Percentiles rank a stretch among this genome's conserved stretches.
These are phyloP conservation scores for Phaethornis superciliosus DNA, from an alignment of 2,113 vertebrate species.

Conservation along the genomic window DNA sequence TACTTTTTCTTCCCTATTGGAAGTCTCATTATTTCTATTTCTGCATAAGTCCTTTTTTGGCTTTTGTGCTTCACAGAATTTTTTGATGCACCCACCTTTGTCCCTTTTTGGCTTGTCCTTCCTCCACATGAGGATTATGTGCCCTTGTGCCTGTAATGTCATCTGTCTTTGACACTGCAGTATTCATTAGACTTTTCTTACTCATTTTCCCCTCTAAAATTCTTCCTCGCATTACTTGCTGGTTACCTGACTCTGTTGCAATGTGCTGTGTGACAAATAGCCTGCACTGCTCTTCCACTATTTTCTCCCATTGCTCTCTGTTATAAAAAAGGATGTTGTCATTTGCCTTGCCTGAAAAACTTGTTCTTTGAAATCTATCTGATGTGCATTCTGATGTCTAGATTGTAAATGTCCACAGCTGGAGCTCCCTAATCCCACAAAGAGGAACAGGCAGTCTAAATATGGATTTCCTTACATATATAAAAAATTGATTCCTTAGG, in stretches of 20 bases:
- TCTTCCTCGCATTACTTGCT: not conserved
- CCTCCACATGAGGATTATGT: not conserved
- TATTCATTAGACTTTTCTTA: not conserved
- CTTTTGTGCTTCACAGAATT: not conserved
- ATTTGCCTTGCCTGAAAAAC: not conserved
- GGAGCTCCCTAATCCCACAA: not conserved
- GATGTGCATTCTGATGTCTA: not conserved
- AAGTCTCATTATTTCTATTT: not conserved
- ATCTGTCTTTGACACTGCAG: not conserved
- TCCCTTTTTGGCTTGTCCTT: not conserved
- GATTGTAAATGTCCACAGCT: not conserved
- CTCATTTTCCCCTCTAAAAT: not conserved
- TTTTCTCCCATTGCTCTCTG: not conserved
- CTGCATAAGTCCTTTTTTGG: not conserved
- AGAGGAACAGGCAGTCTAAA: not conserved
- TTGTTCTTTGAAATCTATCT: not conserved
- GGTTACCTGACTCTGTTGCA: not conserved
- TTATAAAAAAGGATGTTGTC: not conserved
- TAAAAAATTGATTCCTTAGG: not conserved
- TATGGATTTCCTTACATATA: not conserved
- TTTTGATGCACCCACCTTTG: not conserved
- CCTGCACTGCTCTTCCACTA: not conserved
- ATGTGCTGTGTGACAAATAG: not conserved
- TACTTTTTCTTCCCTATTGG: not conserved
- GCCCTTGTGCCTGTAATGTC: not conserved